Evolutionary conservation across 2,888 invertebrate genomes (phyloP), one percentile per base, ranked within the genome.

Genomic region (Deilephila porcellus): DNA sequence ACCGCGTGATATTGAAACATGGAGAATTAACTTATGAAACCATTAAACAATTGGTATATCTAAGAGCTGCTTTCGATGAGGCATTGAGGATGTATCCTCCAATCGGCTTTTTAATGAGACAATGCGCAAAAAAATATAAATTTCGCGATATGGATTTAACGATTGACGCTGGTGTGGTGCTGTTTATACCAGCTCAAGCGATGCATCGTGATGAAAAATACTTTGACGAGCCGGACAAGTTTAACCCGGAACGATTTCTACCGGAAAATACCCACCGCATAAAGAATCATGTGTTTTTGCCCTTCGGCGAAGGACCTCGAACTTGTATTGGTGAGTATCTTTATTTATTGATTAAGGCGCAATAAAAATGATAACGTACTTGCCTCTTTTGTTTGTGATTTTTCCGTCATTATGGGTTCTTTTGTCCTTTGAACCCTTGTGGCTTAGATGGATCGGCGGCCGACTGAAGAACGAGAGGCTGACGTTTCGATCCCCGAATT

Each of bases 61-160:
- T 87, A 45, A 83, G 84, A 73, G 82, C 83, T 84, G 79, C 81
- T 19, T 83, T 87, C 70, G 83, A 82, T 77, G 83, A 86, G 76
- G 80, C 78, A 3, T 77, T 84, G 79, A 71, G 83, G 19, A 77
- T 82, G 75, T 81, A 80, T 70, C 83, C 84, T 0, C 76, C 84
- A 4, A 70, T 81, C 0, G 83, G 82, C 0, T 70, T 77, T 62
- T 62, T 83, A 1, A 67, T 80, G 5, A 74, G 84, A 19, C 74
- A 79, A n/a, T 80, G 81, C 52, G 78, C 78, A 5, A 74, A 72
- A 20, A 74, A 74, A 17, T 85, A 83, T 60, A 81, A 78, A 0
- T 79, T 86, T 29, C 79, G 83, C 0, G 84, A 81, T 19, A 76
- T 80, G 0, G 62, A 81, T 70, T 70, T 86, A 29, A 82, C 80